Conservation (phyloP, 2,888 invertebrate genomes). For the Brenthis daphne region DNA sequence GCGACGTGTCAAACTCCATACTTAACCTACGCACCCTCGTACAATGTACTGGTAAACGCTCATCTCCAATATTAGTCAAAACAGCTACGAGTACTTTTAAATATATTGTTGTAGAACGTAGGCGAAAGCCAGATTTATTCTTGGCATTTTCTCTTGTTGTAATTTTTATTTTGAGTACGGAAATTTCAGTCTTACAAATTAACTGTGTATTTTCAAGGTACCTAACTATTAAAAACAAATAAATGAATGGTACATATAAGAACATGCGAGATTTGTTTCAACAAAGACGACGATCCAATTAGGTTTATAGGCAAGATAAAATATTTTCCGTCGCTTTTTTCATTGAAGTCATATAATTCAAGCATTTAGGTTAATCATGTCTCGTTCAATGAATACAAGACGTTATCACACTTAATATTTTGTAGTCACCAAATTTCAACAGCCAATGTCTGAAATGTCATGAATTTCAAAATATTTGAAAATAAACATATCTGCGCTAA, state of each 20-base stretch:
- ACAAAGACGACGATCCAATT: background rate
- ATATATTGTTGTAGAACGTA: constrained; percentile 26
- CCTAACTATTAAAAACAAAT: constrained; percentile 2
- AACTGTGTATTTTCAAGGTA: constrained; percentile 37
- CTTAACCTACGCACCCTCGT: constrained; percentile 24
- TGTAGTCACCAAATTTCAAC: background rate
- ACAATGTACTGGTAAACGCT: constrained; percentile 18
- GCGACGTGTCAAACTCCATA: constrained; percentile 8
- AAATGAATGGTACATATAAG: background rate
- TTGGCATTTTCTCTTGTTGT: constrained; percentile 46
- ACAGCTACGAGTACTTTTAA: constrained; percentile 15
- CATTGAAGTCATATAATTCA: no score
- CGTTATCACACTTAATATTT: background rate
- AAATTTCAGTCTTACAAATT: constrained; percentile 39
- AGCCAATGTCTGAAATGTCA: background rate
- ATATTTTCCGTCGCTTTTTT: no score
- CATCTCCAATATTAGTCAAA: constrained; percentile 26
- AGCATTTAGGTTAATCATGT: background rate
- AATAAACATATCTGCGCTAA: constrained; percentile 10
- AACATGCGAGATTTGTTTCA: background rate
- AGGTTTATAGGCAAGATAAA: no score
- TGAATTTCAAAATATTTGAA: constrained; percentile 11
- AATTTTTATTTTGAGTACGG: constrained; percentile 44
- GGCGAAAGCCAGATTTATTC: constrained; percentile 44
- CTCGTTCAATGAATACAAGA: background rate